A percentile compares a stretch with the other conserved stretches of the same genome.
Conservation (phyloP, 30 jellyfish, hydroid and myxozoan genomes). For the Aurelia sp. region DNA sequence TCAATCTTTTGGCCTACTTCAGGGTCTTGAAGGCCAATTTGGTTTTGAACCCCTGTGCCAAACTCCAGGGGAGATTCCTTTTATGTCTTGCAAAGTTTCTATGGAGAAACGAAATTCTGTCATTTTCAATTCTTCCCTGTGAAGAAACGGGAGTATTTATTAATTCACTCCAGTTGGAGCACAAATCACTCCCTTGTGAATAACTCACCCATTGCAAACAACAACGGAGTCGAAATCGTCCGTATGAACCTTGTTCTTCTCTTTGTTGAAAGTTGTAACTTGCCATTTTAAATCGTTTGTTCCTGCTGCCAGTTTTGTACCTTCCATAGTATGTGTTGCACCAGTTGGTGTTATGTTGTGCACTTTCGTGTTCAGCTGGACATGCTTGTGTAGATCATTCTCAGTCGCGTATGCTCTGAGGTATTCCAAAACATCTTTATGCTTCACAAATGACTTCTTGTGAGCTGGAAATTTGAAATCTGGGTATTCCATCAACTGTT, state of each 20-base stretch:
- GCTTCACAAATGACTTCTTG: conserved; percentile 61
- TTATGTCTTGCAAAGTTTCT: no score
- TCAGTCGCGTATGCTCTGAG: conserved; percentile 45
- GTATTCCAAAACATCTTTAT: conserved; percentile 63
- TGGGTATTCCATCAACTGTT: conserved; percentile 83
- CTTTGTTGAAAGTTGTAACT: conserved; percentile 4
- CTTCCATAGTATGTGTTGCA: no score
- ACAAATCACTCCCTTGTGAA: not conserved
- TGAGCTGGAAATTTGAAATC: conserved; percentile 69
- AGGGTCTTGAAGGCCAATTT: no score
- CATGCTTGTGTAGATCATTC: conserved; percentile 24
- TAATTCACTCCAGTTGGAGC: not conserved
- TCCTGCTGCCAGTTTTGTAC: no score
- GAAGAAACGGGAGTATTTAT: not conserved
- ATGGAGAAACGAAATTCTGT: no score
- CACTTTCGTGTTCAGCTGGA: conserved; percentile 49
- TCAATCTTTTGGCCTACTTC: no score
- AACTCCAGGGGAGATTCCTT: no score
- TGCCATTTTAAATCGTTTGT: conserved; percentile 30
- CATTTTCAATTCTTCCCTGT: not conserved
- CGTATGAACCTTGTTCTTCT: not conserved
- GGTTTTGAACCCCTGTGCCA: no score
- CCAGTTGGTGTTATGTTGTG: conserved; percentile 36
- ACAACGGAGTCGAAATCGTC: conserved; percentile 75
- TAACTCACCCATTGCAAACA: conserved; percentile 84